phyloP scores from a whole-genome alignment of 2,113 vertebrate species.

The Pionites leucogaster region DNA sequence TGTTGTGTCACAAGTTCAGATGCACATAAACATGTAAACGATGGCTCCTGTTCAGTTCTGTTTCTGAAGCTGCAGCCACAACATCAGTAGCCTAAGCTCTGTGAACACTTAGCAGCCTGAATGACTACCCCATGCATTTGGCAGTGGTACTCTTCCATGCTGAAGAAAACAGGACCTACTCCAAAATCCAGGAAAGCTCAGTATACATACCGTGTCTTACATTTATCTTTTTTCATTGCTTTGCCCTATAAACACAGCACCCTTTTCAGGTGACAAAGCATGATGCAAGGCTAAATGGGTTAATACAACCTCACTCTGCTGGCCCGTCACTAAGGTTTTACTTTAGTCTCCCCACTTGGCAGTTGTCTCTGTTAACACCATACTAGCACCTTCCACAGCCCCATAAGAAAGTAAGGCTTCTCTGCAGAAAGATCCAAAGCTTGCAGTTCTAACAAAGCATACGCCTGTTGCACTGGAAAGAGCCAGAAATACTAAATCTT shows the following conservation, averaged over 20 bases:
- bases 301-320: neutral
- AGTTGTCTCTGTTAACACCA: neutral
- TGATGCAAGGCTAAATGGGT: neutral
- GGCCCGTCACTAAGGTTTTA: neutral
- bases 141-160: neutral
- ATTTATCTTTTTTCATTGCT: neutral
- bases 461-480: neutral
- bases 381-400: neutral
- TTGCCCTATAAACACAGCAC: neutral
- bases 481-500: neutral
- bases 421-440: neutral
- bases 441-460: neutral
- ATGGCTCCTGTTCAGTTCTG: neutral
- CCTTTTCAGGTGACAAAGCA: neutral
- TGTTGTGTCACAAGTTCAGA: neutral
- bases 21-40: neutral
- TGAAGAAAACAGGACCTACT: neutral
- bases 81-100: neutral
- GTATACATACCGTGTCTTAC: neutral
- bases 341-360: neutral
- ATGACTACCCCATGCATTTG: neutral
- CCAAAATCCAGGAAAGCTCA: neutral
- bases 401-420: neutral
- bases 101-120: neutral
- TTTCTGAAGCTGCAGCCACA: conserved; percentile 5